Conservation (phyloP, 2,888 invertebrate genomes). For the Nowickia ferox region DNA sequence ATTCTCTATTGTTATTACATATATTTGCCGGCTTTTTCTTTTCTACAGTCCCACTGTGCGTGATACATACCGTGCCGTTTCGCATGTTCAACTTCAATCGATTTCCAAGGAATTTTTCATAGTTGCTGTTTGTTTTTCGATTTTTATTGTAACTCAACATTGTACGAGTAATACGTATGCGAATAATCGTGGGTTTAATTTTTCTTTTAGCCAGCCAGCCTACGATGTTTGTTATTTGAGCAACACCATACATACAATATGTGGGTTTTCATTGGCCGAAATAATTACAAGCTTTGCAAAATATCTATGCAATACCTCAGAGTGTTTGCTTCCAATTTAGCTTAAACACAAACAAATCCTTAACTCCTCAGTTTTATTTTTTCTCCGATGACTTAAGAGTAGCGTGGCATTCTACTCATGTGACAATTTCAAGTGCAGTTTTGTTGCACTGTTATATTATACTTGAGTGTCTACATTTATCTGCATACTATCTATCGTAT, state of each 20-base stretch:
- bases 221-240: constrained; percentile 57
- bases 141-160: constrained; percentile 37
- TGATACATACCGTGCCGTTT: constrained; percentile 4
- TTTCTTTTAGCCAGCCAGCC: constrained; percentile 44
- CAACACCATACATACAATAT: constrained; percentile 43
- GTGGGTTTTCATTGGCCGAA: constrained; percentile 23
- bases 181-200: constrained; percentile 49
- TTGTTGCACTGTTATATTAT: constrained; percentile 46
- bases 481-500: background rate
- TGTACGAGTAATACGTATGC: constrained; percentile 35
- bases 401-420: constrained; percentile 42
- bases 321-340: background rate
- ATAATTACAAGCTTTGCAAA: constrained; percentile 63
- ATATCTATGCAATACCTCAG: constrained; percentile 16
- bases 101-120: constrained; percentile 65
- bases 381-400: background rate
- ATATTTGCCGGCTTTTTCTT: background rate
- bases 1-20: background rate
- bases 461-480: constrained; percentile 33
- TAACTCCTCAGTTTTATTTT: background rate
- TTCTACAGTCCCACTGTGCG: background rate
- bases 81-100: constrained; percentile 56
- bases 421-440: constrained; percentile 67
- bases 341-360: background rate
- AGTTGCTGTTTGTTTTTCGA: constrained; percentile 30